A percentile compares a stretch with the other conserved stretches of the same genome.
Conservation (phyloP, 2,888 invertebrate species). For the Lycophotia porphyrea region DNA sequence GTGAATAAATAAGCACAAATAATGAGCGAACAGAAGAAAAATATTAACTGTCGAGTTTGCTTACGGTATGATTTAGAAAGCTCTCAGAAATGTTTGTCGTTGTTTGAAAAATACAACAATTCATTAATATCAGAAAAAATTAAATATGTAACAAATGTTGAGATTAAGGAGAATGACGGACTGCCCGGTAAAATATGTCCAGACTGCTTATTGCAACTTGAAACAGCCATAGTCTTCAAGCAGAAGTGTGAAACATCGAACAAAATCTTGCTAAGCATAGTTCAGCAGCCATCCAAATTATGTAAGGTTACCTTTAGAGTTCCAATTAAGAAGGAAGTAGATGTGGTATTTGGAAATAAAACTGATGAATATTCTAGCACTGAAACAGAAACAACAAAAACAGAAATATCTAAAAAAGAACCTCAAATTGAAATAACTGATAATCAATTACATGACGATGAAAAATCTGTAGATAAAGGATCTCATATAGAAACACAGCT, state of each 20-base stretch:
- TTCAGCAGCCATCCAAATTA: slow-evolving; percentile 22
- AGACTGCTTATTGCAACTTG: slow-evolving; percentile 78
- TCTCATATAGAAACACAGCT: not conserved
- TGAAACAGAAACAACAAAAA: slow-evolving; percentile 8
- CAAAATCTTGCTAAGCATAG: slow-evolving; percentile 66
- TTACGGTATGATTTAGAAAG: slow-evolving; percentile 66
- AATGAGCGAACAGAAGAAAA: slow-evolving; percentile 68
- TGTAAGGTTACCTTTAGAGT: slow-evolving; percentile 32
- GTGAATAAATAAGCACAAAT: slow-evolving; percentile 10
- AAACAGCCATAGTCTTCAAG: slow-evolving; percentile 79
- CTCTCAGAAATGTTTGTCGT: slow-evolving; percentile 72
- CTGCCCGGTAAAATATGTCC: slow-evolving; percentile 82
- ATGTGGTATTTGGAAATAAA: slow-evolving; percentile 13
- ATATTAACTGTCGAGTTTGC: slow-evolving; percentile 79
- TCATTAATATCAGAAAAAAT: slow-evolving; percentile 77
- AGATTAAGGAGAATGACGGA: slow-evolving; percentile 78
- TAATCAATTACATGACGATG: not conserved
- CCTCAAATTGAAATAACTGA: not conserved
- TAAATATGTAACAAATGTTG: slow-evolving; percentile 76
- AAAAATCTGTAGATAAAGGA: not conserved
- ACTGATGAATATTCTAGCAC: not conserved
- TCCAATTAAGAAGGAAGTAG: slow-evolving; percentile 43
- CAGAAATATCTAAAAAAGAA: slow-evolving; percentile 5
- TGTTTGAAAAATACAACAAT: slow-evolving; percentile 79
- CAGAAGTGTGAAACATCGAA: slow-evolving; percentile 80